These are phyloP conservation scores for Tichodroma muraria DNA, from an alignment of 2,113 vertebrate genomes.

Conservation along the genomic window DNA sequence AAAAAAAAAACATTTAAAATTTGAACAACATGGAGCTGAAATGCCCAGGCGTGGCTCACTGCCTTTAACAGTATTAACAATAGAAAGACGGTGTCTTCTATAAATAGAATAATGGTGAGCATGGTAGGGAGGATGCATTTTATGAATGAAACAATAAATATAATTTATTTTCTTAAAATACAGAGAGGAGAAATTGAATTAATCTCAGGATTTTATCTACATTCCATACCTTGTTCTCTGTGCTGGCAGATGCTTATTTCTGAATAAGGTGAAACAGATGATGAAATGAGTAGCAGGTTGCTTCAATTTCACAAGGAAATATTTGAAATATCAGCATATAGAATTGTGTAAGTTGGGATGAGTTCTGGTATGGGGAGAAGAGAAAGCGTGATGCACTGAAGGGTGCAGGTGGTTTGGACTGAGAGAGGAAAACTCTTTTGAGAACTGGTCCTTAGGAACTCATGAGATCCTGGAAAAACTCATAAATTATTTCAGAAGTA, in stretches of 20 bases:
- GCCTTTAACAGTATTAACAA: background rate
- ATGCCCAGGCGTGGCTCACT: background rate
- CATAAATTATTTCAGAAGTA: background rate
- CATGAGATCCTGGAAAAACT: background rate
- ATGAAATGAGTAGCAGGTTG: background rate
- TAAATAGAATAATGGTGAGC: background rate
- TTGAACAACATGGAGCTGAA: background rate
- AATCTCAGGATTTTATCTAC: background rate
- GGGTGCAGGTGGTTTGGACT: background rate
- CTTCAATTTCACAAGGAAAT: background rate
- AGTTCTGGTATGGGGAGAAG: background rate
- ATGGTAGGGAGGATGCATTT: background rate
- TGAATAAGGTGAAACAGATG: background rate
- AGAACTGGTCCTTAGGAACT: background rate
- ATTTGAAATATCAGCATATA: background rate
- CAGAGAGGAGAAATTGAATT: background rate
- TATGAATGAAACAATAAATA: background rate
- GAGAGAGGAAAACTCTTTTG: background rate
- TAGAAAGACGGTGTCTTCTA: too few relatives aligned
- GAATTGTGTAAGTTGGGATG: background rate
- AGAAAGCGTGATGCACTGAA: fast-evolving
- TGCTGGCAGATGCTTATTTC: background rate
- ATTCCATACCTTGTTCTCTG: background rate
- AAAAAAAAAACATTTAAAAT: background rate
- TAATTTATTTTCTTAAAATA: constrained; percentile 7